A percentile compares a stretch with the other conserved stretches of the same genome.
Conservation (phyloP, 2,797 vertebrate genomes). For the Sebastes elongatus region DNA sequence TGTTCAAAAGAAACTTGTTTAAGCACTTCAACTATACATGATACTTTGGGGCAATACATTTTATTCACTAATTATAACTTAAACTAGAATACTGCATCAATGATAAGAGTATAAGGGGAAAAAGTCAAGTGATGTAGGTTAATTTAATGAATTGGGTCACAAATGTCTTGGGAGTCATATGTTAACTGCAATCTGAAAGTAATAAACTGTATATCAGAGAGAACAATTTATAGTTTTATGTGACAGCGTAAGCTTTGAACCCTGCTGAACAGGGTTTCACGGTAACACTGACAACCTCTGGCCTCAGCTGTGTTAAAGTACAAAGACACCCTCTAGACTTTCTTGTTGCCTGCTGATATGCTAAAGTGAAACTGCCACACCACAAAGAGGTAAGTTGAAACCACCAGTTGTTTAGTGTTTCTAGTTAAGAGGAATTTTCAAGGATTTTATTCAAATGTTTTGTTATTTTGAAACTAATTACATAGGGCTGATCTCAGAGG, state of each 20-base stretch:
- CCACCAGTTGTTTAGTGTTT: background rate
- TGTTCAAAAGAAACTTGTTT: background rate
- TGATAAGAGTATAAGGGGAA: background rate
- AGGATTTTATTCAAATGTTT: constrained; percentile 10
- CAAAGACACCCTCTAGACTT: background rate
- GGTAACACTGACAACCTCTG: background rate
- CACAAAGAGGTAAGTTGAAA: constrained; percentile 51
- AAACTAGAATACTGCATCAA: background rate
- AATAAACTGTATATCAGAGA: background rate
- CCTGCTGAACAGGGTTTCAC: background rate
- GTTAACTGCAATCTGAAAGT: background rate
- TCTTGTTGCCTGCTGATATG: background rate
- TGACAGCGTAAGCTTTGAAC: constrained; percentile 41
- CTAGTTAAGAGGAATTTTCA: background rate
- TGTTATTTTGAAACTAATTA: constrained; percentile 17
- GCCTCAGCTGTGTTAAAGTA: background rate
- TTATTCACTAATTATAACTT: background rate
- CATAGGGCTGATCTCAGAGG: background rate
- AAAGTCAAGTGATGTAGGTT: background rate
- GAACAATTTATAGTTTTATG: background rate
- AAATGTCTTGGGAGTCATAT: background rate
- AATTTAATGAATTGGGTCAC: background rate
- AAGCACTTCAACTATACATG: background rate
- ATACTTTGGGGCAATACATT: background rate
- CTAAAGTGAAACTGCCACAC: constrained; percentile 30